Evolutionary conservation across 1,140 invertebrate species (phyloP), one percentile per base, ranked within the genome.

Genomic region (Tetragnatha versicolor): DNA sequence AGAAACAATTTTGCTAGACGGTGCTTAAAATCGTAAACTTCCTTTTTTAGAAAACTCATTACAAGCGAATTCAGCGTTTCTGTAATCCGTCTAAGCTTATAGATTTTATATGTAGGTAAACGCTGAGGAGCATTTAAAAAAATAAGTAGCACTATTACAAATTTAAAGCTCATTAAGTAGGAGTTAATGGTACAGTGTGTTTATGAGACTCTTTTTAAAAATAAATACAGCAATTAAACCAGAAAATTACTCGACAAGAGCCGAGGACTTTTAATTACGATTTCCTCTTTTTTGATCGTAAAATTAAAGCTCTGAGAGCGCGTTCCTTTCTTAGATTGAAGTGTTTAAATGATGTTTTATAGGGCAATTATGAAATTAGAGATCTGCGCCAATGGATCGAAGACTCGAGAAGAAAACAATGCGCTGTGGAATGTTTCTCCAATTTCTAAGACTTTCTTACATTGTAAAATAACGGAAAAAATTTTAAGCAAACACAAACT

Each of bases 251-350:
- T 31, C 31, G 17, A 27, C 29, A 58, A 58, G 35, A 58, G n/a
- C n/a, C 35, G 55, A 58, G 35, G 55, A 58, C 31, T 58, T 58
- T 58, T 58, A 58, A 58, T 58, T 58, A 58, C 55, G 9, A 31
- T 12, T 58, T 58, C 22, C 35, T n/a, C 35, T 58, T 31, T 55
- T 58, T 58, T 58, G 14, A 58, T 58, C 31, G 55, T 58, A 58
- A 33, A 58, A 58, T 58, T 35, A 58, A 58, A 14, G 29, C 29
- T 58, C n/a, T n/a, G n/a, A 33, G 14, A 31, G 55, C 17, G 17
- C 7, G 31, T 14, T 31, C 33, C 29, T 33, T 58, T 58, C 9
- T 9, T 6, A 58, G 31, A 35, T n/a, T 58, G 17, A 33, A 58
- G 55, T n/a, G 12, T 33, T 58, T 31, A 9, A 33, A 27, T 33